A percentile compares a stretch with the other conserved stretches of the same genome.
Conservation (phyloP, 2,797 vertebrate species). For the Chaetophractus vellerosus region DNA sequence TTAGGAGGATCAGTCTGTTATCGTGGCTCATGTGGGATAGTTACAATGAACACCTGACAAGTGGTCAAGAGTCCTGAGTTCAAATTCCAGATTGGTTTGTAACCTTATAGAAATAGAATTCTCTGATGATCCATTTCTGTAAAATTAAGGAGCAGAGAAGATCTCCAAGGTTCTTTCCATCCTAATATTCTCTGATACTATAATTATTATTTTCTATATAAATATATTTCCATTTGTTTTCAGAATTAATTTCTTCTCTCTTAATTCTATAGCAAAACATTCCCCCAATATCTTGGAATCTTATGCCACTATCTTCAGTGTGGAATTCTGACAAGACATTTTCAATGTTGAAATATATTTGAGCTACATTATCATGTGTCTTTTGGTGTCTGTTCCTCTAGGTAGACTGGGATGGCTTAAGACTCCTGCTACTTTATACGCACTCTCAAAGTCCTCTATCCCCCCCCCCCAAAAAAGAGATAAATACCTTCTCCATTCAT, state of each 20-base stretch:
- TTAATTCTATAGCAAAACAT: not conserved
- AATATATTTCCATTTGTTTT: not conserved
- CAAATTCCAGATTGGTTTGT: not conserved
- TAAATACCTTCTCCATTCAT: not conserved
- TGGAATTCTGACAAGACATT: not conserved
- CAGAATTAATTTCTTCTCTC: not conserved
- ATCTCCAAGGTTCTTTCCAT: not conserved
- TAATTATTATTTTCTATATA: too few species aligned
- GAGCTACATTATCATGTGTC: not conserved
- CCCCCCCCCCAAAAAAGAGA: too few species aligned
- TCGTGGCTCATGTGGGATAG: not conserved
- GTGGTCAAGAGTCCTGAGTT: not conserved
- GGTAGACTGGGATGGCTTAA: too few species aligned
- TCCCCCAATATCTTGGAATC: not conserved
- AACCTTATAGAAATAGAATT: not conserved
- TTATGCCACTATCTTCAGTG: not conserved
- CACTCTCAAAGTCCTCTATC: too few species aligned
- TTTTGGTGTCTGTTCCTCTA: not conserved
- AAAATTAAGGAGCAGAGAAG: not conserved
- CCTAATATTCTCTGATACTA: not conserved
- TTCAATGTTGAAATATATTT: not conserved
- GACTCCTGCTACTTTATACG: not conserved
- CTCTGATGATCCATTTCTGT: not conserved
- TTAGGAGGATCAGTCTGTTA: not conserved
- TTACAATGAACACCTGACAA: not conserved